A percentile compares a stretch with the other conserved stretches of the same genome.
Conservation (phyloP, 2,113 vertebrate genomes). For the Pitta sordida region DNA sequence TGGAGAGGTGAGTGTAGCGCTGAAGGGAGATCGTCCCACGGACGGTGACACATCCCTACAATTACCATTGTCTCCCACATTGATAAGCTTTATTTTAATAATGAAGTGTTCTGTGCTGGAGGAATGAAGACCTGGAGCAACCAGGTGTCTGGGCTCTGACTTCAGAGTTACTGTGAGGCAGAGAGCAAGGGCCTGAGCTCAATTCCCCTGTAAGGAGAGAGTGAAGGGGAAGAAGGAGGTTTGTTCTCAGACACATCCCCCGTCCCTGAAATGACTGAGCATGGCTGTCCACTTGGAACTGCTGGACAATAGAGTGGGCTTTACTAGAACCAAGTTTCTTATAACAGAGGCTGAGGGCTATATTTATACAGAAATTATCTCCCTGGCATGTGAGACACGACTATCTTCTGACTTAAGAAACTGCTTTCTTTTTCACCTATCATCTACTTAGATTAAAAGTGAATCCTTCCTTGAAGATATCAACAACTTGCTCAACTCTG, state of each 20-base stretch:
- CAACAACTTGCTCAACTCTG: slow-evolving; percentile 88
- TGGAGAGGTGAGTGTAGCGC: neutral
- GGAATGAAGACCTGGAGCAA: neutral
- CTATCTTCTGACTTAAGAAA: neutral
- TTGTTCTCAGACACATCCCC: neutral
- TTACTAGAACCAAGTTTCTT: neutral
- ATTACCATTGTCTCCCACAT: neutral
- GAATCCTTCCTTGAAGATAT: slow-evolving; percentile 93
- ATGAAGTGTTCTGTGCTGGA: neutral
- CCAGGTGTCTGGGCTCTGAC: neutral
- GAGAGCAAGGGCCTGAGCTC: neutral
- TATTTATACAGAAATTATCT: neutral
- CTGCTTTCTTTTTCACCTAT: neutral
- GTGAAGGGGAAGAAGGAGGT: neutral
- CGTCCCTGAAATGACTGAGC: neutral
- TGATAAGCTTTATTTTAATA: neutral
- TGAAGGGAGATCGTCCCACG: neutral
- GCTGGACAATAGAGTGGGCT: neutral
- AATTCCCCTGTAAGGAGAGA: neutral
- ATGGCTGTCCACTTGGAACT: neutral
- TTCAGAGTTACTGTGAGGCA: neutral
- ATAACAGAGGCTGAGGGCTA: neutral
- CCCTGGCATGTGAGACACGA: neutral
- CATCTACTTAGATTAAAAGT: slow-evolving; percentile 81
- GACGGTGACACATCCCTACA: neutral